Evolutionary conservation across 2,113 vertebrate species (phyloP).

Genomic region (Poeciliopsis occidentalis): DNA sequence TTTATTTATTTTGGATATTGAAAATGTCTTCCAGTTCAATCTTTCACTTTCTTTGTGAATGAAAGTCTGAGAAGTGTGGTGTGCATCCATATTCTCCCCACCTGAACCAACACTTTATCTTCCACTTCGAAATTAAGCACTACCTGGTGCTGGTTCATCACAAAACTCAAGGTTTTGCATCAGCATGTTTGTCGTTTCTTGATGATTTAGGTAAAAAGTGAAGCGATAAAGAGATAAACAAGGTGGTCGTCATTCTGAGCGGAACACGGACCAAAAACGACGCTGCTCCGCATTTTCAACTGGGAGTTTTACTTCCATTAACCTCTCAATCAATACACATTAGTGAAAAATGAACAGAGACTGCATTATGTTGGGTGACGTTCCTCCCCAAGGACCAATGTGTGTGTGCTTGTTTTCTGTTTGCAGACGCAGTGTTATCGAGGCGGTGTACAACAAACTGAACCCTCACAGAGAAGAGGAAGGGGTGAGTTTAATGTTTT

Average conservation of each 20-base stretch:
- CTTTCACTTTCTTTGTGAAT: too few relatives aligned
- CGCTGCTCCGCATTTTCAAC: slow-evolving; percentile 4
- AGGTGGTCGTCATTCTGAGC: background rate
- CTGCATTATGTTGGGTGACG: background rate
- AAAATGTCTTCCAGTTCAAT: too few relatives aligned
- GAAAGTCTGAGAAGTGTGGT: too few relatives aligned
- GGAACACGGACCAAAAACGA: slow-evolving; percentile 14
- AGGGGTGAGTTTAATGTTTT: slow-evolving; percentile 87
- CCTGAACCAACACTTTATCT: too few relatives aligned
- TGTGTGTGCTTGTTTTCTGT: slow-evolving; percentile 35
- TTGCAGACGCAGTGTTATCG: slow-evolving; percentile 94
- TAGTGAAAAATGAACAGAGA: slow-evolving; percentile 31
- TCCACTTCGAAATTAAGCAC: too few relatives aligned
- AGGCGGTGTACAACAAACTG: slow-evolving; percentile 98
- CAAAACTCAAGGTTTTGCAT: background rate
- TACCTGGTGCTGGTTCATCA: too few relatives aligned
- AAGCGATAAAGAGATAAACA: background rate
- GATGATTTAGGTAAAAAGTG: background rate
- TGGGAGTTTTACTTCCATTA: slow-evolving; percentile 36
- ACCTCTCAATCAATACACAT: slow-evolving; percentile 51
- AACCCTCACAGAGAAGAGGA: slow-evolving; percentile 99
- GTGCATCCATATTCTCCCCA: too few relatives aligned
- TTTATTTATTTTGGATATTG: too few relatives aligned
- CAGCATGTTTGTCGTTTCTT: background rate
- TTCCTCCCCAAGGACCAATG: slow-evolving; percentile 6